Base-by-base conservation (phyloP, 2,113 vertebrate genomes). In the Leptodactylus fuscus region DNA sequence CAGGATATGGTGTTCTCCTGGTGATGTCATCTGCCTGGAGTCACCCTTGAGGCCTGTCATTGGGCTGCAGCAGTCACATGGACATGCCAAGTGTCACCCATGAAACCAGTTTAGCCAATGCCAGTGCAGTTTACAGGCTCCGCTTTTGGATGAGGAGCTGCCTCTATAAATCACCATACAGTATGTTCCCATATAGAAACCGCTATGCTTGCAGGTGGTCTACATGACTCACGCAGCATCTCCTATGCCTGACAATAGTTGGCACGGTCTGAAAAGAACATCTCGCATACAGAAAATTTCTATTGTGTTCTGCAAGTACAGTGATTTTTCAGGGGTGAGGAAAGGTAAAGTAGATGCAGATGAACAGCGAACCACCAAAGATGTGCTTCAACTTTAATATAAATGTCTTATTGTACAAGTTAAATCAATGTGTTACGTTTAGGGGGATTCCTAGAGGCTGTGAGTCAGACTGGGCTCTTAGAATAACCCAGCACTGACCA, bases 391-490 rank as follows among this genome's bases (percentile, higher is more conserved):
- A 9, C 34, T 85, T 80, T 55, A 60, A 80, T 73, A 85, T 81
- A 71, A 81, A 24, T 55, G 79, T 67, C 11, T 65, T 79, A 70
- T 51, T 34, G 51, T 60, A 87, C 69, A 92, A 90, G 53, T 75
- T 82, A 82, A 89, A 89, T 90, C 51, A 81, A 87, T 88, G 53
- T 69, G 85, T 84, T 81, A 90, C 86, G 86, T 32, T 15, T 67
- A 12, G 48, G 87, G 85, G 81, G 55, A 91, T 91, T 90, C 87
- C 88, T 88, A 82, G 87, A 88, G 75, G 88, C 81, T 67, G 74
- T 29, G 88, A 81, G 87, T 84, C 82, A 6, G 62, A 71, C 84
- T 71, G 70, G 85, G 81, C 58, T 81, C 46, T 81, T 83, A 0
- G 0, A 67, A 13, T 0, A 27, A 81, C 58, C 58, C 1, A 9